These are phyloP conservation scores for Gadopsis marmoratus DNA, from an alignment of 2,797 vertebrate genomes.

Conservation along the genomic window DNA sequence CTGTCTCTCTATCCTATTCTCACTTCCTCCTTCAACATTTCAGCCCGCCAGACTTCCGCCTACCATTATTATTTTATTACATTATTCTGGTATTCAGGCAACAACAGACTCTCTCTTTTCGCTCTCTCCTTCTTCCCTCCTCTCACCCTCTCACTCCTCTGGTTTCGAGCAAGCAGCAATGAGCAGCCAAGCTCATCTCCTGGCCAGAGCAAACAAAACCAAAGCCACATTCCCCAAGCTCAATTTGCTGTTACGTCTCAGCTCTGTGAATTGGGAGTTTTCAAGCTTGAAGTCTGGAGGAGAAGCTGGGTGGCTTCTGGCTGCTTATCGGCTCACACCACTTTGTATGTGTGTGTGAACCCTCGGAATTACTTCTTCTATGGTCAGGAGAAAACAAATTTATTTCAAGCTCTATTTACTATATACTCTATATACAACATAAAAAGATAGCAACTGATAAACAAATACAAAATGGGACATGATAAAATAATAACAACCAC, in stretches of 20 bases:
- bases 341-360: conserved; percentile 27
- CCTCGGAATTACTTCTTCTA: neutral
- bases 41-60: neutral
- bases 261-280: conserved; percentile 86
- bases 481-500: neutral
- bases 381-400: neutral
- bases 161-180: conserved; percentile 81
- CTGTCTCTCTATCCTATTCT: conserved; percentile 18
- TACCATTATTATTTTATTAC: conserved; percentile 34
- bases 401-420: no score
- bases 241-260: conserved; percentile 89
- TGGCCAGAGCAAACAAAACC: conserved; percentile 89
- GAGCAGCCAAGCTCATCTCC: conserved; percentile 89
- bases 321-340: conserved; percentile 74
- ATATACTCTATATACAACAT: no score
- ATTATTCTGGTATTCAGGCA: conserved; percentile 44
- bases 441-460: neutral
- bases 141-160: conserved; percentile 69
- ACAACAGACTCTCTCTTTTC: conserved; percentile 55
- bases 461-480: neutral
- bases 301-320: conserved; percentile 79
- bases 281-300: conserved; percentile 81
- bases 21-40: conserved; percentile 25
- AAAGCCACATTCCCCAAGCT: conserved; percentile 88
- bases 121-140: conserved; percentile 31